Evolutionary conservation across 2,888 invertebrate genomes (phyloP).

Genomic region (Charanyca ferruginea): DNA sequence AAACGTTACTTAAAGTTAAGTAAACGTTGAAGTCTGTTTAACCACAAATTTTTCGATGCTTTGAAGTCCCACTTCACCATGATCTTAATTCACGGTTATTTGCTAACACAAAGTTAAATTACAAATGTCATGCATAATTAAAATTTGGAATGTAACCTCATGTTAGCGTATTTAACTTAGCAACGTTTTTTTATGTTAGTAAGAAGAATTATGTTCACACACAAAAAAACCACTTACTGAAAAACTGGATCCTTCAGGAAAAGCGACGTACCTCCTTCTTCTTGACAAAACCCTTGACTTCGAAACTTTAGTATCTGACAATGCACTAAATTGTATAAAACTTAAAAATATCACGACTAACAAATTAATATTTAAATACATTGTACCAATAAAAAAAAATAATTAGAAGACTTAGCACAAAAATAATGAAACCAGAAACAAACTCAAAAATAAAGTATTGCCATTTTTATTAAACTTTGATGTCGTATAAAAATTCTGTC

Average conservation of each 20-base stretch:
- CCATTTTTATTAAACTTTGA: not conserved
- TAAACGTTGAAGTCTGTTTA: no score
- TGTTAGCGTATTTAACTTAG: no score
- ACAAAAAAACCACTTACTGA: conserved; percentile 88
- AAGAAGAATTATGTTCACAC: no score
- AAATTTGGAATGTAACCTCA: no score
- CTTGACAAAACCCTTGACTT: conserved; percentile 87
- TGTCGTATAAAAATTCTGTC: not conserved
- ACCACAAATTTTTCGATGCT: no score
- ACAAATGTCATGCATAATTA: no score
- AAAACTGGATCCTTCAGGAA: conserved; percentile 93
- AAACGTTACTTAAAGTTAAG: no score
- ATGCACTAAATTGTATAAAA: conserved; percentile 62
- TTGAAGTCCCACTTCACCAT: no score
- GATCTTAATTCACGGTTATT: no score
- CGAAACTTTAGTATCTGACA: conserved; percentile 36
- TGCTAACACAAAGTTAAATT: no score
- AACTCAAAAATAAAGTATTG: not conserved
- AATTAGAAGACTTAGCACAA: not conserved
- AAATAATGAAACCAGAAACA: not conserved
- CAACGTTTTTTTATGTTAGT: no score
- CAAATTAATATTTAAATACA: conserved; percentile 55
- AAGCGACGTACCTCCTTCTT: conserved; percentile 92
- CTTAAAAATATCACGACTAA: conserved; percentile 51
- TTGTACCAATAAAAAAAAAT: conserved; percentile 25